These are phyloP conservation scores for Lepilemur ruficaudatus DNA, from an alignment of 2,797 vertebrate species.

Conservation along the genomic window DNA sequence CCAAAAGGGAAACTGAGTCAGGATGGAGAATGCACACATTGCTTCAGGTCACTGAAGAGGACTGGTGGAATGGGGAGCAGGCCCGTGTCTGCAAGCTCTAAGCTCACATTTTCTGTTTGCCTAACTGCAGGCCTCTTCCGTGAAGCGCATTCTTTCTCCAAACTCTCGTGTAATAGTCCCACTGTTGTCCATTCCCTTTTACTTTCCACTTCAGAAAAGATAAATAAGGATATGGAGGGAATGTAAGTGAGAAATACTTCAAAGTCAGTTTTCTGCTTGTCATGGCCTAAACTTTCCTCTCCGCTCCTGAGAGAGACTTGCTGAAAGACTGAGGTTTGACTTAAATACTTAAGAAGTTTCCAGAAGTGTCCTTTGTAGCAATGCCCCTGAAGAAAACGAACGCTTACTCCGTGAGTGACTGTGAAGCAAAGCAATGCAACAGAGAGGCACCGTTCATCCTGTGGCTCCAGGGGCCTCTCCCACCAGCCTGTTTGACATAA, in stretches of 20 bases:
- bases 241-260: slow-evolving; percentile 76
- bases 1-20: not conserved
- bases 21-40: not conserved
- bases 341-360: slow-evolving; percentile 77
- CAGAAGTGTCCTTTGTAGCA: slow-evolving; percentile 76
- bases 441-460: slow-evolving; percentile 72
- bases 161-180: slow-evolving; percentile 62
- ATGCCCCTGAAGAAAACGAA: slow-evolving; percentile 75
- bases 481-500: slow-evolving; percentile 59
- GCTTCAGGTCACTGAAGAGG: not conserved
- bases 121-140: not conserved
- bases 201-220: slow-evolving; percentile 77
- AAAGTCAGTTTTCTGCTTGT: slow-evolving; percentile 81
- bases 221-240: slow-evolving; percentile 74
- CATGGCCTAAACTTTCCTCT: slow-evolving; percentile 75
- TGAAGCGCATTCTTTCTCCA: slow-evolving; percentile 34
- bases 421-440: slow-evolving; percentile 67
- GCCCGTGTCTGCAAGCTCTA: not conserved
- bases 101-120: not conserved
- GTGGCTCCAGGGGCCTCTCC: slow-evolving; percentile 52
- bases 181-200: slow-evolving; percentile 73
- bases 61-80: fast-evolving
- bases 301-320: slow-evolving; percentile 73
- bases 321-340: slow-evolving; percentile 74
- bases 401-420: slow-evolving; percentile 69